phyloP scores from a whole-genome alignment of 2,797 vertebrate species.

The Erethizon dorsatum region DNA sequence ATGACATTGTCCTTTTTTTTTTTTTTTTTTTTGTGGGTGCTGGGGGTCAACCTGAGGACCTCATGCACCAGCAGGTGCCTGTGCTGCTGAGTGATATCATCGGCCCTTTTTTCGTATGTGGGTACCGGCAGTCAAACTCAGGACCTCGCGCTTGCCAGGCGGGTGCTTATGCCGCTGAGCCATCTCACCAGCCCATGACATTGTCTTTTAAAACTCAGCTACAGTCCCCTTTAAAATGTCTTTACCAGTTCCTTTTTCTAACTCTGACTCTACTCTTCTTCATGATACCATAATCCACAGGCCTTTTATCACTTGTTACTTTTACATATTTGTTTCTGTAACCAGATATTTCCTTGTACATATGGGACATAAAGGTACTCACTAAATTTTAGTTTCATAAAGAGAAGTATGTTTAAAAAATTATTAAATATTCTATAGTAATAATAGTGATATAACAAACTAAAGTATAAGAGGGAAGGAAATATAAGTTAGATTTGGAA shows the following conservation, averaged over 20 bases:
- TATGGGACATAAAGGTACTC: not conserved
- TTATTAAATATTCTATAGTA: not conserved
- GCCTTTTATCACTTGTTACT: not conserved
- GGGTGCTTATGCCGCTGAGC: no score
- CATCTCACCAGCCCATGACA: not conserved
- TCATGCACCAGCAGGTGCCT: no score
- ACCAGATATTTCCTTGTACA: not conserved
- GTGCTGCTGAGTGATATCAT: no score
- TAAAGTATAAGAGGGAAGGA: not conserved
- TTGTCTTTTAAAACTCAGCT: not conserved
- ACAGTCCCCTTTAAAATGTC: not conserved
- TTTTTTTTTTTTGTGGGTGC: no score
- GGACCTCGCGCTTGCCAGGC: no score
- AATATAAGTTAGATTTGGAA: not conserved
- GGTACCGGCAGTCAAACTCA: no score
- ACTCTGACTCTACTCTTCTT: not conserved
- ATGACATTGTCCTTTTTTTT: not conserved
- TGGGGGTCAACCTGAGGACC: no score
- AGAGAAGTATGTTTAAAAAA: not conserved
- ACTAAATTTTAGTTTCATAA: not conserved
- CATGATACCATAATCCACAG: not conserved
- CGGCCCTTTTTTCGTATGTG: no score
- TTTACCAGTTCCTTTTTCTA: not conserved
- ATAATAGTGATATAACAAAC: not conserved
- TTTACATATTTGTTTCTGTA: not conserved